Percentiles rank a stretch among this genome's conserved stretches.
phyloP scores from a whole-genome alignment of 2,113 vertebrate species.

The Galemys pyrenaicus region DNA sequence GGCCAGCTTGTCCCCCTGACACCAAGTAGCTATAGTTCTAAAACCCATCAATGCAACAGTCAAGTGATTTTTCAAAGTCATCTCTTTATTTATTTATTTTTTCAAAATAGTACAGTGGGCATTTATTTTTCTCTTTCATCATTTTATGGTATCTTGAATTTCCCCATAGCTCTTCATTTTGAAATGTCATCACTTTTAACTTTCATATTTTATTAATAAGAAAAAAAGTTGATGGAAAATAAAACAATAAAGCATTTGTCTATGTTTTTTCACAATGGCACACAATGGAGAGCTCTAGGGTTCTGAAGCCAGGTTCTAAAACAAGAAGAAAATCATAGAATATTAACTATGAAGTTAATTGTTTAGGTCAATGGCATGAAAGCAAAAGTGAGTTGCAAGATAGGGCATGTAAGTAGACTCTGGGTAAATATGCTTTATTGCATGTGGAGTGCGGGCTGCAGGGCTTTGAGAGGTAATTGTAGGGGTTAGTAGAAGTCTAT shows the following conservation, averaged over 20 bases:
- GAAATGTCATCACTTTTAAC: conserved; percentile 68
- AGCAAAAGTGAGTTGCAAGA: neutral
- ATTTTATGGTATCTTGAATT: conserved; percentile 55
- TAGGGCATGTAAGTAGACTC: neutral
- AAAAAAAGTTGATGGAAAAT: conserved; percentile 52
- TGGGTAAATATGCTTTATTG: neutral
- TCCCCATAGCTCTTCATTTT: conserved; percentile 58
- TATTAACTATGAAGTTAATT: conserved; percentile 27
- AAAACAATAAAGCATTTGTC: conserved; percentile 56
- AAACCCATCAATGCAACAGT: conserved; percentile 39
- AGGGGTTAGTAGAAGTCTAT: neutral
- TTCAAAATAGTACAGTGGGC: conserved; percentile 33
- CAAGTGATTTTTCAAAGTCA: conserved; percentile 60
- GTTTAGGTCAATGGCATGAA: neutral
- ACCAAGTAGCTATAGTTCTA: neutral
- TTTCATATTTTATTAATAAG: conserved; percentile 69
- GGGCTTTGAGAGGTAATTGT: neutral
- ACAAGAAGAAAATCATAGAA: neutral
- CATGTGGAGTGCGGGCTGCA: neutral
- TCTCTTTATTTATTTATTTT: conserved; percentile 28
- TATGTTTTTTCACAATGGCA: conserved; percentile 37
- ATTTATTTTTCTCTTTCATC: conserved; percentile 69
- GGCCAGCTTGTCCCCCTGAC: conserved; percentile 35
- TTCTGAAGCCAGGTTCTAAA: neutral
- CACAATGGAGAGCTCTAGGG: conserved; percentile 31